Conservation (phyloP, 2,888 invertebrate species). For the Acleris literana region DNA sequence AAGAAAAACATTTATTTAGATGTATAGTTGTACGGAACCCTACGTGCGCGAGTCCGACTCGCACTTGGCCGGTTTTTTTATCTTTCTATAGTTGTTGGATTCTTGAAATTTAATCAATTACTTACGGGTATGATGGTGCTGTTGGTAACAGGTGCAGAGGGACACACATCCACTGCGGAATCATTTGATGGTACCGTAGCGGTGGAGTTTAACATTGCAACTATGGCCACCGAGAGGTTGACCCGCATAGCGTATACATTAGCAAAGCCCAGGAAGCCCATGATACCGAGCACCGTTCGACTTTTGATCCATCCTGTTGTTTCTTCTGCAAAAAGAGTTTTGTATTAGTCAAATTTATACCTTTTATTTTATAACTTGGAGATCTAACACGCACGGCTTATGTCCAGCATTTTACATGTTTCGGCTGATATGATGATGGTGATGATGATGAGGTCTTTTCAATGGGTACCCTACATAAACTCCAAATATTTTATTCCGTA, state of each 20-base stretch:
- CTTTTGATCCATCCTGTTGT: conserved; percentile 88
- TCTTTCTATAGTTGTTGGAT: too few relatives aligned
- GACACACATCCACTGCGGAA: conserved; percentile 85
- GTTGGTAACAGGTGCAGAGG: conserved; percentile 69
- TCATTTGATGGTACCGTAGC: conserved; percentile 82
- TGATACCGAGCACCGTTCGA: conserved; percentile 90
- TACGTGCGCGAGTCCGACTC: too few relatives aligned
- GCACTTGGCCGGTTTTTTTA: too few relatives aligned
- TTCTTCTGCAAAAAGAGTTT: conserved; percentile 75
- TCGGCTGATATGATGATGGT: too few relatives aligned
- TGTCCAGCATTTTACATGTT: too few relatives aligned
- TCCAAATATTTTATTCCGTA: too few relatives aligned
- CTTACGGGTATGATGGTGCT: conserved; percentile 71
- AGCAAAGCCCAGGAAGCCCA: conserved; percentile 94
- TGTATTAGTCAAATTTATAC: neutral
- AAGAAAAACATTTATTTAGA: too few relatives aligned
- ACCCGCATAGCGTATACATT: conserved; percentile 96
- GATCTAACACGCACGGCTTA: too few relatives aligned
- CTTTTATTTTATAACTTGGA: too few relatives aligned
- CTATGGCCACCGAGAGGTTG: conserved; percentile 96
- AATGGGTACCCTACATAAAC: too few relatives aligned
- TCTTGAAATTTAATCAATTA: conserved; percentile 31
- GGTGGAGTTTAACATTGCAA: conserved; percentile 95
- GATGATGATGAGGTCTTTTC: too few relatives aligned
- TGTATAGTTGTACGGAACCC: too few relatives aligned